A percentile compares a stretch with the other conserved stretches of the same genome.
These are phyloP conservation scores for Rallus crepitans DNA, from an alignment of 2,797 vertebrate genomes.

Conservation along the genomic window DNA sequence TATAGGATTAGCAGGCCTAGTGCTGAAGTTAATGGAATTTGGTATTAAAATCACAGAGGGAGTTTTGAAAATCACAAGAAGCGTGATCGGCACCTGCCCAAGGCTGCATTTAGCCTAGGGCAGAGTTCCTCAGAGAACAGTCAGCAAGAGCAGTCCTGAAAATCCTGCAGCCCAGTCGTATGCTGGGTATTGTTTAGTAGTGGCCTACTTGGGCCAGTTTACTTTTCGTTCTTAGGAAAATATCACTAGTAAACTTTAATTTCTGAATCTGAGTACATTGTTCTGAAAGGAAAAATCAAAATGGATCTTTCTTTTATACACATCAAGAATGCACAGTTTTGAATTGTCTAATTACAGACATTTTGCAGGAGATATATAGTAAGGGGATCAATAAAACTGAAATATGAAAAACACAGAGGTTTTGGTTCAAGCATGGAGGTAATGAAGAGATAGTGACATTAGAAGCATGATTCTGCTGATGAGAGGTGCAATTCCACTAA, in stretches of 20 bases:
- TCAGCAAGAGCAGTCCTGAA: not conserved
- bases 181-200: not conserved
- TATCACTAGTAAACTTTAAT: not conserved
- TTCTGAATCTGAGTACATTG: not conserved
- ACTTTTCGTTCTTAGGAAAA: not conserved
- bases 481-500: not conserved
- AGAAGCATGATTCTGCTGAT: not conserved
- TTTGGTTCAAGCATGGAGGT: not conserved
- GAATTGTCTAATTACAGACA: not conserved
- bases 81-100: not conserved
- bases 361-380: not conserved
- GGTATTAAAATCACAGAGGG: slow-evolving; percentile 22
- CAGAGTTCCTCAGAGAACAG: not conserved
- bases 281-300: not conserved
- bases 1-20: slow-evolving; percentile 4
- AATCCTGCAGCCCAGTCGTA: not conserved
- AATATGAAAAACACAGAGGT: not conserved
- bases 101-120: not conserved
- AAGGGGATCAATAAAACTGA: not conserved
- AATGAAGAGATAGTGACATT: not conserved
- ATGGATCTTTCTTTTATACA: not conserved
- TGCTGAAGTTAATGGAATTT: slow-evolving; percentile 22
- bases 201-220: not conserved
- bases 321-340: not conserved
- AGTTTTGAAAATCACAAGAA: slow-evolving; percentile 25